Evolutionary conservation across 1,140 invertebrate genomes (phyloP), one percentile per base, ranked within the genome.

Genomic region (Caenorhabditis inopinata): DNA sequence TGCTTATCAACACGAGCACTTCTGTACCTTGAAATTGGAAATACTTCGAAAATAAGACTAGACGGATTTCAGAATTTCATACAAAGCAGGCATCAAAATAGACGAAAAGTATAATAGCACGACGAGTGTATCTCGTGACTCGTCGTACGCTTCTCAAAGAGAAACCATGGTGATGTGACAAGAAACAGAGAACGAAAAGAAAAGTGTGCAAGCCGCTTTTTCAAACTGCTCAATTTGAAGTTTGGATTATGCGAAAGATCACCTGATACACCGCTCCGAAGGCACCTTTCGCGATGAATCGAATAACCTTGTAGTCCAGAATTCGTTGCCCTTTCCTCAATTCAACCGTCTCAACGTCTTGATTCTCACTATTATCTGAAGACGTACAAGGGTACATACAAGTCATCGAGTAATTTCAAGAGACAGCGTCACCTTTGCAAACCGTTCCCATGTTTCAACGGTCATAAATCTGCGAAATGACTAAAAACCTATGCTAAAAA

Each of bases 381-480:
- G 14, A 23, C n/a, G n/a, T n/a, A n/a, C n/a, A n/a, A n/a, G n/a
- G n/a, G n/a, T 21, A 4, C 2, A 6, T 16, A 9, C 0, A 21
- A 32, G 27, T 11, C 7, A 58, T 32, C 35, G 9, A 14, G 0
- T 32, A n/a, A 16, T 23, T 2, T 11, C 23, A 25, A 32, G n/a
- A 1, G 16, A 1, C 6, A 18, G 38, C 11, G 9, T 58, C 11
- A 68, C 58, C 58, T 68, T 68, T 68, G 38, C 58, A 42, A 16
- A 68, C 58, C 58, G 58, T 68, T 68, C 58, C 58, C 58, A 68
- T 68, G 58, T 68, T 27, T 38, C 58, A 68, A 68, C 32, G 58
- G 58, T 68, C 29, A 38, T 42, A 38, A 38, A 68, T 38, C 18
- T 9, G 9, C 58, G n/a, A 68, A 68, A 68, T 68, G 29, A 32